Conservation (phyloP, 30 jellyfish, hydroid and myxozoan species). For the Aurelia sp. region DNA sequence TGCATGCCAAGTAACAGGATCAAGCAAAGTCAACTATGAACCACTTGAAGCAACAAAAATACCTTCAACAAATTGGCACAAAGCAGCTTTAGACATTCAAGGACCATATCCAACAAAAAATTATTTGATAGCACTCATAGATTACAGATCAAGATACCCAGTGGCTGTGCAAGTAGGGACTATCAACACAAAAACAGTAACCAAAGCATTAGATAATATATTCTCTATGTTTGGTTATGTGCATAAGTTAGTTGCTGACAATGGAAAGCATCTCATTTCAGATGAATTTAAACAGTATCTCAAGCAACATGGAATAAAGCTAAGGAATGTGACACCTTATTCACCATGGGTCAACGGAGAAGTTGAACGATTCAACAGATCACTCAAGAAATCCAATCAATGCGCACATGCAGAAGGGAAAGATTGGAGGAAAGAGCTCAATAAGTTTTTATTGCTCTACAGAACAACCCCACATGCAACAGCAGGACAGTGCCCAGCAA, state of each 20-base stretch:
- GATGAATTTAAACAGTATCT: no score
- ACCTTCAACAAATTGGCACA: conserved; percentile 47
- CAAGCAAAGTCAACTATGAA: no score
- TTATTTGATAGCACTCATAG: conserved; percentile 37
- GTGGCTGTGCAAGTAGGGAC: conserved; percentile 37
- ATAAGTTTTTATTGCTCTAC: no score
- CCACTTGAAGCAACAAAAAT: conserved; percentile 52
- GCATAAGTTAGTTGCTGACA: conserved; percentile 55
- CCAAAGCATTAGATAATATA: conserved; percentile 25
- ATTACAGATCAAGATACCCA: conserved; percentile 54
- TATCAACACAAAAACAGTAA: conserved; percentile 30
- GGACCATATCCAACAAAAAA: no score
- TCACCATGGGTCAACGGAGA: no score
- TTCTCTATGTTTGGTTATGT: conserved; percentile 43
- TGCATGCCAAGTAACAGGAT: no score
- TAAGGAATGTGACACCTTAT: no score
- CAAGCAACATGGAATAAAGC: no score
- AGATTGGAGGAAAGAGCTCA: no score
- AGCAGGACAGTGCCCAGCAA: no score
- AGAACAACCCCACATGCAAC: no score
- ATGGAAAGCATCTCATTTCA: conserved; percentile 58
- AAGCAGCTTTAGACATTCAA: conserved; percentile 46
- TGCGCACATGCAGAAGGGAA: conserved; percentile 54
- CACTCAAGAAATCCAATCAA: conserved; percentile 60
- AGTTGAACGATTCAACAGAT: no score